These are phyloP conservation scores for Drosophila mimetica DNA, from an alignment of 2,888 invertebrate genomes.

Conservation along the genomic window DNA sequence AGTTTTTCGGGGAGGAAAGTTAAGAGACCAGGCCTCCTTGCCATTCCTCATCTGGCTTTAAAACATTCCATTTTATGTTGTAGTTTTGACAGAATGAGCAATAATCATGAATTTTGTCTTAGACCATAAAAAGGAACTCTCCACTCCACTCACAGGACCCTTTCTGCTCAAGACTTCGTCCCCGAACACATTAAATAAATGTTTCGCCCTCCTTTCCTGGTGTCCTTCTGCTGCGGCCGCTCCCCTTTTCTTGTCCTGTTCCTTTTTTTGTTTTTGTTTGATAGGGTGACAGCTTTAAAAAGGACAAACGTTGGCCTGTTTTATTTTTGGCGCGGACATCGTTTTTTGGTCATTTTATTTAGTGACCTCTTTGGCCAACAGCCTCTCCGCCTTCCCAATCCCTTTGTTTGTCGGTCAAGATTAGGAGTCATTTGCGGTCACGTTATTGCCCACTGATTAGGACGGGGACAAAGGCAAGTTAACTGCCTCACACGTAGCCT, in stretches of 20 bases:
- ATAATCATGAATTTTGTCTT: slow-evolving; percentile 79
- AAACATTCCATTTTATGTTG: slow-evolving; percentile 79
- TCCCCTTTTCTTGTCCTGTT: slow-evolving; percentile 22
- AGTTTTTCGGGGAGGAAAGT: slow-evolving; percentile 22
- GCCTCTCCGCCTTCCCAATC: slow-evolving; percentile 37
- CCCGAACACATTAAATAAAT: slow-evolving; percentile 81
- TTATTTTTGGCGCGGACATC: slow-evolving; percentile 53
- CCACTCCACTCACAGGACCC: slow-evolving; percentile 8
- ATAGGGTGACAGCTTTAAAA: slow-evolving; percentile 70
- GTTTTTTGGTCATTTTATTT: slow-evolving; percentile 50
- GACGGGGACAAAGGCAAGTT: slow-evolving; percentile 62
- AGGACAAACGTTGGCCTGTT: slow-evolving; percentile 70
- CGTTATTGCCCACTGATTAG: slow-evolving; percentile 80
- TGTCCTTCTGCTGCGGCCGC: slow-evolving; percentile 26
- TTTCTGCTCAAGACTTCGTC: slow-evolving; percentile 48
- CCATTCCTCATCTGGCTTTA: slow-evolving; percentile 77
- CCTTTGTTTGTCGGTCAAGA: slow-evolving; percentile 67
- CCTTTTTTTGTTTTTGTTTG: slow-evolving; percentile 48
- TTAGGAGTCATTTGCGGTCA: slow-evolving; percentile 78
- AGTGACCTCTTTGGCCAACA: slow-evolving; percentile 64
- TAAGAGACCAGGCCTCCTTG: slow-evolving; percentile 13
- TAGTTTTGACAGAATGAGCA: slow-evolving; percentile 80
- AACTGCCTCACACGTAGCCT: slow-evolving; percentile 66
- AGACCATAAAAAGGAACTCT: slow-evolving; percentile 66
- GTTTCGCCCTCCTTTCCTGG: slow-evolving; percentile 66